A percentile compares a stretch with the other conserved stretches of the same genome.
Evolutionary conservation across 2,888 invertebrate genomes (phyloP).

Genomic region (Acrocyrtus sp.): DNA sequence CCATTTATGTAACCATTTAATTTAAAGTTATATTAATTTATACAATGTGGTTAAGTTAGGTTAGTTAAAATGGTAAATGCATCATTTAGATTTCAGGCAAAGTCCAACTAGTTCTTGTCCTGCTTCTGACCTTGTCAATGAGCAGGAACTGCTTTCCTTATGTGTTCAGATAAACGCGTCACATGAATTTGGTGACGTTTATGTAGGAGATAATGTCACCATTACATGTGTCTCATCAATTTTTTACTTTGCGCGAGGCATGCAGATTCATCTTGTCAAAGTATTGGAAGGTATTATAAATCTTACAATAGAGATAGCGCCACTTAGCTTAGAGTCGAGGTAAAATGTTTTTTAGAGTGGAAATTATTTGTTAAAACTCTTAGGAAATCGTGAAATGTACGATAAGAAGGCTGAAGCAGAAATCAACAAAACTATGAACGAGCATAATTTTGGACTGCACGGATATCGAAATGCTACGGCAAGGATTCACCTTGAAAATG

Average conservation of each 20-base stretch:
- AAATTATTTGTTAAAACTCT: no score
- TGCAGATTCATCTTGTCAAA: neutral
- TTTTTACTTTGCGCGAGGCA: conserved; percentile 30
- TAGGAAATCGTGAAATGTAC: neutral
- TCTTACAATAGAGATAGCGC: no score
- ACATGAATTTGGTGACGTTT: neutral
- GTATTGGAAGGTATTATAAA: no score
- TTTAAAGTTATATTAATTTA: neutral
- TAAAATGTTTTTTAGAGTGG: neutral
- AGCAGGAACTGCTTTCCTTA: conserved; percentile 14
- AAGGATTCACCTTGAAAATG: neutral
- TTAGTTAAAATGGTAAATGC: no score
- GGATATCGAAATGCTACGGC: conserved; percentile 25
- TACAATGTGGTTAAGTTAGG: no score
- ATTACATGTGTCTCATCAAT: conserved; percentile 37
- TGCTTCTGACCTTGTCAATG: neutral
- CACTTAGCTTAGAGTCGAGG: neutral
- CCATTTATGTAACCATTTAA: conserved; percentile 22
- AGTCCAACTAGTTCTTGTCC: neutral
- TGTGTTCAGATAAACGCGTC: conserved; percentile 26
- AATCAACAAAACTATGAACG: neutral
- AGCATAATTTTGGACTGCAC: neutral
- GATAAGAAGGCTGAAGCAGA: neutral
- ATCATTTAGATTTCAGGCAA: conserved; percentile 1
- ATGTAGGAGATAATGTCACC: conserved; percentile 26